Conservation (phyloP, 2,797 vertebrate species). For the Pristis pectinata region DNA sequence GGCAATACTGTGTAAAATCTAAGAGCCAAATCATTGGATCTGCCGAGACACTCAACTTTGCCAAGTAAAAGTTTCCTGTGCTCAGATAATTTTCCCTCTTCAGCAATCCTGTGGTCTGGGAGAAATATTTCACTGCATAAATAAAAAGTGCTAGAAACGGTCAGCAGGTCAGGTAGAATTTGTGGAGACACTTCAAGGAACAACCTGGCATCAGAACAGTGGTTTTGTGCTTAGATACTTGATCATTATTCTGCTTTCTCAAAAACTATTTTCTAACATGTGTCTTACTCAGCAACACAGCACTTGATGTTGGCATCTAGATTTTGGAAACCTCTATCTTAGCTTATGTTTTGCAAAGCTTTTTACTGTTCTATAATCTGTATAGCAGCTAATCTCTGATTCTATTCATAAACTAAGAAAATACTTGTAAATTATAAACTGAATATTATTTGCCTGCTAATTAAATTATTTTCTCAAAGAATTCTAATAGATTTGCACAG, state of each 20-base stretch:
- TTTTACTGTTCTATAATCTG: background rate
- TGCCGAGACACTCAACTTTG: background rate
- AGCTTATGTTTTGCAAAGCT: background rate
- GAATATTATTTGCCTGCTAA: background rate
- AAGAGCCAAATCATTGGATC: background rate
- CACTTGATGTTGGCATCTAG: background rate
- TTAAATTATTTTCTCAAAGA: constrained; percentile 18
- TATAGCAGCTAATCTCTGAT: background rate
- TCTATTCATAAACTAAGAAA: background rate
- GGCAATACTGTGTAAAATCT: background rate
- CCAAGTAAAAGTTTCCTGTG: background rate
- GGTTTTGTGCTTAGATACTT: background rate
- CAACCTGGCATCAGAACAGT: background rate
- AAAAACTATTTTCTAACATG: background rate
- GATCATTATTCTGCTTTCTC: background rate
- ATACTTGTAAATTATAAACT: background rate
- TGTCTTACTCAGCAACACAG: background rate
- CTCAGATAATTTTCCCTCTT: background rate
- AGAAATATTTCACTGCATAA: background rate
- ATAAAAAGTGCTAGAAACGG: background rate
- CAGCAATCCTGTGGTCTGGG: background rate
- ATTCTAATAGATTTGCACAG: background rate
- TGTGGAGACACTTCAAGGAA: background rate
- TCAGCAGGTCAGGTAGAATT: background rate
- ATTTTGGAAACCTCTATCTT: background rate